Conservation (phyloP, 2,113 vertebrate species). For the Ailuropoda melanoleuca region DNA sequence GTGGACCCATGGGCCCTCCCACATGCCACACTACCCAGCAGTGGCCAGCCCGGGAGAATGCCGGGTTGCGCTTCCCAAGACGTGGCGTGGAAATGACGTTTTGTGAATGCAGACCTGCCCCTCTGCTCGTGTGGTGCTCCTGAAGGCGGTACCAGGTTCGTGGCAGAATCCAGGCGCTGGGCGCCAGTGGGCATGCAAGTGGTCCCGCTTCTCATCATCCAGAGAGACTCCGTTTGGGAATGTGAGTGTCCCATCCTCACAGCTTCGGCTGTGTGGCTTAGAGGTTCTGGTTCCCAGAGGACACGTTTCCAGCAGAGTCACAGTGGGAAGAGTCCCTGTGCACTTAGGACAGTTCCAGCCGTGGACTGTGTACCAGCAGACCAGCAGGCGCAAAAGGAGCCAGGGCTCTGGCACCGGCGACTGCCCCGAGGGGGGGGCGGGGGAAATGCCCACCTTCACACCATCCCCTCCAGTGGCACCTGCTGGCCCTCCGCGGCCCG, state of each 20-base stretch:
- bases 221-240: not conserved
- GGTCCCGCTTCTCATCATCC: not conserved
- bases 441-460: accelerated
- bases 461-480: no score
- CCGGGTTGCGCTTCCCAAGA: no score
- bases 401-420: not conserved
- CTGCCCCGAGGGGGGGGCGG: accelerated
- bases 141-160: accelerated
- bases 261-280: not conserved
- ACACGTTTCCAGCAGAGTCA: accelerated
- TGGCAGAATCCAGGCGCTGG: not conserved
- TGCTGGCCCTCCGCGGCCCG: not conserved
- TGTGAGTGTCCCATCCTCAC: not conserved
- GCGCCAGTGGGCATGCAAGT: accelerated
- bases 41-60: not conserved
- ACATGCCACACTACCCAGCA: accelerated
- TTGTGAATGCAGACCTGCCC: accelerated
- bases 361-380: accelerated
- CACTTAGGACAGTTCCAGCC: accelerated
- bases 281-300: not conserved
- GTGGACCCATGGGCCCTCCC: not conserved
- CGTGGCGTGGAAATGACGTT: accelerated
- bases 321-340: accelerated
- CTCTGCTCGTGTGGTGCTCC: accelerated
- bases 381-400: not conserved